Percentiles rank a stretch among this genome's conserved stretches.
phyloP scores from a whole-genome alignment of 2,888 invertebrate species.

The Monochamus alternatus region DNA sequence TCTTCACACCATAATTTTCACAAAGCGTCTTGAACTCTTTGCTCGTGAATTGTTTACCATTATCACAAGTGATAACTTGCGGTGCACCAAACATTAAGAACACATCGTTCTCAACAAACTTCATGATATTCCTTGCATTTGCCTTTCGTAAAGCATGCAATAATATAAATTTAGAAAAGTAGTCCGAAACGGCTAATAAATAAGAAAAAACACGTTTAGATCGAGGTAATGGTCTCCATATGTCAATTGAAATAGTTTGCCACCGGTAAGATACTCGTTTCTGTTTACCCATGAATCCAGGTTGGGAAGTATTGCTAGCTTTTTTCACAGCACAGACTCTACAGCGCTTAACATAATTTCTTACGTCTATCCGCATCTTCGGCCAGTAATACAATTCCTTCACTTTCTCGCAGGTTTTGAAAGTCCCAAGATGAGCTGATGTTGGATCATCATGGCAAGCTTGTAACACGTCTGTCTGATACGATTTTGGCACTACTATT shows the following conservation, averaged over 20 bases:
- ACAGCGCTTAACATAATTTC: not conserved
- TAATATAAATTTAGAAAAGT: constrained; percentile 33
- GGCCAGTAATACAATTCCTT: not conserved
- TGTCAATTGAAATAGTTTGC: not conserved
- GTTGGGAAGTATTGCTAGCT: not conserved
- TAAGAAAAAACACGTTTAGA: constrained; percentile 38
- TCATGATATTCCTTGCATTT: constrained; percentile 23
- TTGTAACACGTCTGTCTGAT: not conserved
- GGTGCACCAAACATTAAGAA: constrained; percentile 44
- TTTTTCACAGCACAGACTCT: not conserved
- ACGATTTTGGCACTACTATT: not conserved
- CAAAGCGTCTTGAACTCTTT: constrained; percentile 27
- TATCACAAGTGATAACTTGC: constrained; percentile 42
- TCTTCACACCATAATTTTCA: constrained; percentile 35
- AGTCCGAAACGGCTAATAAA: constrained; percentile 43
- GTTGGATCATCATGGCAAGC: not conserved
- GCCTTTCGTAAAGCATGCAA: constrained; percentile 35
- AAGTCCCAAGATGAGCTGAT: not conserved
- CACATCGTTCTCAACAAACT: constrained; percentile 37
- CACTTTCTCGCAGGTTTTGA: not conserved
- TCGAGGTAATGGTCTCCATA: constrained; percentile 41
- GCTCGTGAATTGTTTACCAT: constrained; percentile 40
- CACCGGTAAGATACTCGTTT: not conserved
- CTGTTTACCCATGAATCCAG: constrained; percentile 12
- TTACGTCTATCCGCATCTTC: constrained; percentile 1